phyloP scores from a whole-genome alignment of 2,888 invertebrate species.

The Argyresthia goedartella region DNA sequence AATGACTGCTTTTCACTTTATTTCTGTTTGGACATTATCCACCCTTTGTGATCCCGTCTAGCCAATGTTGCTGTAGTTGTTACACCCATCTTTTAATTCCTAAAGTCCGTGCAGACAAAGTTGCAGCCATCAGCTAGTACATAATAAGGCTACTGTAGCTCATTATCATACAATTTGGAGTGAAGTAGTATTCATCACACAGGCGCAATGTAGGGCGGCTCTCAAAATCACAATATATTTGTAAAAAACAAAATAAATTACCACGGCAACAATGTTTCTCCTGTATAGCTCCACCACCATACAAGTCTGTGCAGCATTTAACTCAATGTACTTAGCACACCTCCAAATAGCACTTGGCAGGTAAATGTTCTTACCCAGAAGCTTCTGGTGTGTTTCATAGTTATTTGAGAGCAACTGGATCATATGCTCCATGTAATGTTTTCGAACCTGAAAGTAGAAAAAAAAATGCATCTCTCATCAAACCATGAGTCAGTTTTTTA shows the following conservation, averaged over 20 bases:
- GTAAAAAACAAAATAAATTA: slow-evolving; percentile 15
- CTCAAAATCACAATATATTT: not conserved
- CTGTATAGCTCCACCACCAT: slow-evolving; percentile 59
- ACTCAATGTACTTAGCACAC: slow-evolving; percentile 56
- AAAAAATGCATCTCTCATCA: not conserved
- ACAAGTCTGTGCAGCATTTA: slow-evolving; percentile 47
- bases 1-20: too few relatives aligned
- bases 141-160: too few relatives aligned
- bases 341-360: slow-evolving; percentile 60
- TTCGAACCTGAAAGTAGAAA: slow-evolving; percentile 42
- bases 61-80: too few relatives aligned
- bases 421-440: slow-evolving; percentile 58
- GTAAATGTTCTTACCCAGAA: slow-evolving; percentile 48
- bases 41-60: too few relatives aligned
- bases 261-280: slow-evolving; percentile 41
- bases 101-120: too few relatives aligned
- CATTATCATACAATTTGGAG: not conserved
- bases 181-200: too few relatives aligned
- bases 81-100: too few relatives aligned
- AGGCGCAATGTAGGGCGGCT: not conserved
- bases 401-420: slow-evolving; percentile 48
- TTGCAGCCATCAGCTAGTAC: too few relatives aligned
- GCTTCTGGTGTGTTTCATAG: slow-evolving; percentile 50
- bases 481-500: not conserved
- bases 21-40: too few relatives aligned